Evolutionary conservation across 2,113 vertebrate genomes (phyloP), one percentile per base, ranked within the genome.

Genomic region (Triplophysa rosa): DNA sequence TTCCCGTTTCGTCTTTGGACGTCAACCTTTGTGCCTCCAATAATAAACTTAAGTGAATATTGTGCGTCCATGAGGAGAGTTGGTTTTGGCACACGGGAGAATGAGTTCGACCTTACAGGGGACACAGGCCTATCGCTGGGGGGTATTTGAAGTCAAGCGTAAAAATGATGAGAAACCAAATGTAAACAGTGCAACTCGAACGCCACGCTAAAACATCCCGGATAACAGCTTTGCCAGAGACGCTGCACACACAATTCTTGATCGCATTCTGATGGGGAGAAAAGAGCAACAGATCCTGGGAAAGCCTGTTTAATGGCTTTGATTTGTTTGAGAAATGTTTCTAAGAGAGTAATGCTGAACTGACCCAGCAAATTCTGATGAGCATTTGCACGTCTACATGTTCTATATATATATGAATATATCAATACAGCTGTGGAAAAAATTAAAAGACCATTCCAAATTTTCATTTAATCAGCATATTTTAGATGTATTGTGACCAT

Each of bases 11-110:
- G 42, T 79, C 21, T 33, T 54, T 19, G n/a, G 56, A 76, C 52
- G 12, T 78, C 69, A 78, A 68, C 37, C 56, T 59, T 71, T 64
- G 33, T 33, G 21, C 23, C 59, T 65, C 23, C 16, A 74, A 78
- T 81, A 80, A 84, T 77, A 84, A 63, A 80, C 54, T 77, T 23
- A n/a, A 17, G 52, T 79, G 74, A 73, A 63, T 69, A 64, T 37
- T 54, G 69, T 68, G 23, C 45, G 70, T 77, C 16, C 40, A 8
- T 24, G 23, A 58, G 49, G 62, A 45, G 9, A 67, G 75, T 84
- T 69, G 47, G 72, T 68, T 81, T 74, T 79, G 80, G 49, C 70
- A 79, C 45, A 65, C 10, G 49, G 23, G 29, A 74, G 9, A 79
- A 83, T 71, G 66, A 71, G 73, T 49, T 54, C 69, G 70, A 76